Evolutionary conservation across 2,888 invertebrate genomes (phyloP).

Genomic region (Sicus ferrugineus): DNA sequence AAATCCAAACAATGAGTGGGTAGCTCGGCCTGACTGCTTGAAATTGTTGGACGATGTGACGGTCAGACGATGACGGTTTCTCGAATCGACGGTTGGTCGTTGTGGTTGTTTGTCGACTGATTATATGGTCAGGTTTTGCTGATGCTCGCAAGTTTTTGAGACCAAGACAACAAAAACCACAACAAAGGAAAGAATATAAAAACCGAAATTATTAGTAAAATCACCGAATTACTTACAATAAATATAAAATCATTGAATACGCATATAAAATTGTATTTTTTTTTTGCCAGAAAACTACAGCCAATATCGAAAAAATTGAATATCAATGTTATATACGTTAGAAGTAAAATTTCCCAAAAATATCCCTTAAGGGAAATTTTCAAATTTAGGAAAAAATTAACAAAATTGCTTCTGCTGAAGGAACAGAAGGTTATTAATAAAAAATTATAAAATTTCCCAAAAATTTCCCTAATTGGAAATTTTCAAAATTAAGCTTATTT

Average conservation of each 20-base stretch:
- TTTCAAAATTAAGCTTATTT: too few species aligned
- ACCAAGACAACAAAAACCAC: neutral
- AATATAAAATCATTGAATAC: constrained; percentile 16
- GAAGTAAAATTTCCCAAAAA: too few species aligned
- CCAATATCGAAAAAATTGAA: too few species aligned
- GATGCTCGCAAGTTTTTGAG: neutral
- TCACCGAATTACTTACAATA: neutral
- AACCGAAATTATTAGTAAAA: too few species aligned
- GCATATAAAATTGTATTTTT: constrained; percentile 16
- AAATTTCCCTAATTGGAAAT: too few species aligned
- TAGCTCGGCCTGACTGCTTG: neutral
- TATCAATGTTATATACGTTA: too few species aligned
- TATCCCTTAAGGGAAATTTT: too few species aligned
- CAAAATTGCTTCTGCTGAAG: too few species aligned
- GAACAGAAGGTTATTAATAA: too few species aligned
- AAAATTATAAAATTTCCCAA: too few species aligned
- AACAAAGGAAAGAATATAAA: neutral
- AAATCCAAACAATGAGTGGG: neutral
- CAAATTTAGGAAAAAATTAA: too few species aligned
- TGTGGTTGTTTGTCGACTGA: neutral
- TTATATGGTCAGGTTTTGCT: neutral
- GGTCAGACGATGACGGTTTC: neutral
- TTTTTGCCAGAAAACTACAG: too few species aligned
- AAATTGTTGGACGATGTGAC: neutral
- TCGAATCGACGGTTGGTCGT: neutral